Conservation (phyloP, 2,113 vertebrate genomes). For the Semicossyphus pulcher region DNA sequence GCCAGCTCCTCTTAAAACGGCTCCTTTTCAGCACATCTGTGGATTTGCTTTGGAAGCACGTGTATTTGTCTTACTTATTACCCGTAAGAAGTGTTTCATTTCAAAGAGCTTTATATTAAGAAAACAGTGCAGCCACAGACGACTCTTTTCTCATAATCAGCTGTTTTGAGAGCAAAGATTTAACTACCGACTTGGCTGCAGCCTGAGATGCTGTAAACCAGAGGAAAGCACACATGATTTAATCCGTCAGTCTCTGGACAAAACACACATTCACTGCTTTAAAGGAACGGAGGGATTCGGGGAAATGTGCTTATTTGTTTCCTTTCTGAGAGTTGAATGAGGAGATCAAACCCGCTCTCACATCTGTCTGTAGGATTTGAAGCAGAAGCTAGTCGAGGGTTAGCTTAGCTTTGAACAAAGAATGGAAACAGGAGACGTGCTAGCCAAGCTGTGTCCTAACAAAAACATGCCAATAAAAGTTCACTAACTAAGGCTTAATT, state of each 20-base stretch:
- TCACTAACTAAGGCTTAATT: too few relatives aligned
- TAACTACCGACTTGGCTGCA: slow-evolving; percentile 29
- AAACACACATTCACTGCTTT: neutral
- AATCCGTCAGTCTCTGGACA: neutral
- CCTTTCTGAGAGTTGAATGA: neutral
- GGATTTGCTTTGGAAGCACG: slow-evolving; percentile 18
- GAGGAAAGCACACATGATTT: neutral
- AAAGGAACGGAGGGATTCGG: neutral
- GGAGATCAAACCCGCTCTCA: neutral
- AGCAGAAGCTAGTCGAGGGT: neutral
- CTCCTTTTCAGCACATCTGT: slow-evolving; percentile 52
- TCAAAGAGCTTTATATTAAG: slow-evolving; percentile 28
- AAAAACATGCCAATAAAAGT: too few relatives aligned
- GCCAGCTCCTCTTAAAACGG: slow-evolving; percentile 34
- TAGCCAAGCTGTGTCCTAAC: too few relatives aligned
- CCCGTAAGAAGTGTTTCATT: slow-evolving; percentile 55
- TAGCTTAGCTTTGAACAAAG: slow-evolving; percentile 6
- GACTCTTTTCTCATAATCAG: slow-evolving; percentile 41
- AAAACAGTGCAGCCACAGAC: slow-evolving; percentile 26
- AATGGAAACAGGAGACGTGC: too few relatives aligned
- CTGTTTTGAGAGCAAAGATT: slow-evolving; percentile 20
- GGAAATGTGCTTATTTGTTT: neutral
- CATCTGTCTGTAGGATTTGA: neutral
- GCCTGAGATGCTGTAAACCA: neutral
- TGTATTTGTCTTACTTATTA: slow-evolving; percentile 55